A percentile compares a stretch with the other conserved stretches of the same genome.
These are phyloP conservation scores for Synanthedon andrenaeformis DNA, from an alignment of 2,888 invertebrate genomes.

Conservation along the genomic window DNA sequence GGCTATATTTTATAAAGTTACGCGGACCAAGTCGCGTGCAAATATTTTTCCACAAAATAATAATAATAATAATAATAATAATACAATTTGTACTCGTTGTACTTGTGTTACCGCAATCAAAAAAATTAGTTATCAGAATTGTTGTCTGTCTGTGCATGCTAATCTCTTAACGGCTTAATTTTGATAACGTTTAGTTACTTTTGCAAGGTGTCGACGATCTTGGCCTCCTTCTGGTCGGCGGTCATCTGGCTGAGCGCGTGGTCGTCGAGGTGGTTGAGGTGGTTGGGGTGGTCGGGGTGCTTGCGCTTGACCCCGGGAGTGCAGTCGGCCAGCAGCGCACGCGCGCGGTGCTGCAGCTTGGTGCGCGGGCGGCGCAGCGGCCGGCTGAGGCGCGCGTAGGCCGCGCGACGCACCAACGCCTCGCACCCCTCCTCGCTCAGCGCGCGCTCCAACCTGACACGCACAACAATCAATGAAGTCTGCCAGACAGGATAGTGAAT, in stretches of 20 bases:
- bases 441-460: constrained; percentile 26
- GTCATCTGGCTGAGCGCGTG: constrained; percentile 24
- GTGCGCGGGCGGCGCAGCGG: constrained; percentile 21
- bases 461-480: no score
- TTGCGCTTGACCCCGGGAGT: constrained; percentile 27
- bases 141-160: no score
- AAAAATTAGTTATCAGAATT: no score
- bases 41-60: no score
- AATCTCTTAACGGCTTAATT: no score
- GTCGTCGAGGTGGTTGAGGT: constrained; percentile 14
- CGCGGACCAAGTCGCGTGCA: no score
- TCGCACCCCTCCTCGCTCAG: constrained; percentile 12
- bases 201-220: constrained; percentile 38
- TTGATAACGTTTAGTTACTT: constrained; percentile 19
- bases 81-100: no score
- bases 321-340: constrained; percentile 6
- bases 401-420: constrained; percentile 15
- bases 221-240: constrained; percentile 35
- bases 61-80: no score
- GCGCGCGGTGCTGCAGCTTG: constrained; percentile 19
- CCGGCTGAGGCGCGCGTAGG: constrained; percentile 29
- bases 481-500: no score
- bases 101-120: no score
- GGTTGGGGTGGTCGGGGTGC: constrained; percentile 14
- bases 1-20: no score